Evolutionary conservation across 2,113 vertebrate genomes (phyloP), one percentile per base, ranked within the genome.

Genomic region (Mixornis gularis): DNA sequence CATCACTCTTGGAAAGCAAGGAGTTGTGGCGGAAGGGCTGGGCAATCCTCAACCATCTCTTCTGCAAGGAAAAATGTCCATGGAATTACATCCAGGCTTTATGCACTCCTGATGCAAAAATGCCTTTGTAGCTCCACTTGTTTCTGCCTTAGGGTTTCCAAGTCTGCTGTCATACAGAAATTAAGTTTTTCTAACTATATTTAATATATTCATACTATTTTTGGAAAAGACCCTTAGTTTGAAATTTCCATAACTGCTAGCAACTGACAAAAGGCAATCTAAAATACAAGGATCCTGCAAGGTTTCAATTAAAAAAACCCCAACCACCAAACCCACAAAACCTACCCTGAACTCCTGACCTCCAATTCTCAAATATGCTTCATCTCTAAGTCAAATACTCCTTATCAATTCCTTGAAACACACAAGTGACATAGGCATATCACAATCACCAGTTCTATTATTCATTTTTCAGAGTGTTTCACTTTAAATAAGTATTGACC

Each of bases 341-440:
- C 29, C 24, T 73, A 49, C 4, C 16, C 51, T 69, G 46, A 80
- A 84, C 58, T 74, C 44, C 27, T 44, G 40, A 64, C 58, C 49
- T 82, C 49, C 53, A 91, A 2, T 73, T 69, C 55, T 87, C 59
- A 92, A 85, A 58, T 12, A 79, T 30, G 10, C 55, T 93, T 87
- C 51, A 76, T 70, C 53, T 71, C 12, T 3, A 95, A 81, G 46
- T 58, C 58, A 92, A 87, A 87, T 91, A 92, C n/a, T 87, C 58
- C 55, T 84, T 81, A 93, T 91, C 62, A 25, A 38, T 78, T 76
- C 43, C 74, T 85, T 82, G 55, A 96, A 92, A 87, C 26, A 72
- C 64, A 71, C 5, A 85, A 89, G 32, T 79, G 46, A 79, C 79
- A 87, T 1, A 66, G 43, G 43, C n/a, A 59, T 70, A 71, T 77